Conservation (phyloP, 30 jellyfish, hydroid and myxozoan species). For the Cassiopea andromeda region DNA sequence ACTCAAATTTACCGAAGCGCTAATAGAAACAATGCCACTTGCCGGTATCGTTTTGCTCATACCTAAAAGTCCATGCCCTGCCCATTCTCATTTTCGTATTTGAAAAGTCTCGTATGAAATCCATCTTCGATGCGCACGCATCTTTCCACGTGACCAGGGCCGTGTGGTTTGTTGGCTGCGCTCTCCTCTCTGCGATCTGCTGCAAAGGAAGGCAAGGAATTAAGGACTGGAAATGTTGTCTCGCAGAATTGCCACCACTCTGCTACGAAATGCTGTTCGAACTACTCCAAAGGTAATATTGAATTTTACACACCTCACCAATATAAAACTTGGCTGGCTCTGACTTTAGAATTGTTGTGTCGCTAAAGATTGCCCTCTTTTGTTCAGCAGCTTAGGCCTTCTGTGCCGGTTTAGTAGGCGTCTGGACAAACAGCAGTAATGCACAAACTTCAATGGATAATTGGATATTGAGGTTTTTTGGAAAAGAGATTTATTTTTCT, state of each 20-base stretch:
- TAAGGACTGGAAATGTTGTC: conserved; percentile 54
- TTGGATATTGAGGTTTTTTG: too few relatives aligned
- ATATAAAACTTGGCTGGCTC: background rate
- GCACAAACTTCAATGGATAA: too few relatives aligned
- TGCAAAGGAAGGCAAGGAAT: conserved; percentile 62
- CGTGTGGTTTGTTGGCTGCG: conserved; percentile 66
- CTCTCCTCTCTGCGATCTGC: conserved; percentile 69
- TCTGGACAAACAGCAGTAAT: too few relatives aligned
- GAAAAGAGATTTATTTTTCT: too few relatives aligned
- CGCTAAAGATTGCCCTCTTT: background rate
- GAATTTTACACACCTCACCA: background rate
- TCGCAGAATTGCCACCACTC: conserved; percentile 72
- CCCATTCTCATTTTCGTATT: conserved; percentile 26
- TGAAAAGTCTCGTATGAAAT: conserved; percentile 15
- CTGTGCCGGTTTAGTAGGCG: too few relatives aligned
- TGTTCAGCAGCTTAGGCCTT: too few relatives aligned
- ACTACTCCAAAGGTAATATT: conserved; percentile 72
- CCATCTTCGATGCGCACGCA: conserved; percentile 57
- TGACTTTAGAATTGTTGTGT: background rate
- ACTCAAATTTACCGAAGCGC: too few relatives aligned
- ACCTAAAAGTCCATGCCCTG: conserved; percentile 42
- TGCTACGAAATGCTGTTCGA: conserved; percentile 68
- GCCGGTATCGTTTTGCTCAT: background rate
- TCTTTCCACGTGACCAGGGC: conserved; percentile 71
- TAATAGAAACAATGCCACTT: too few relatives aligned